phyloP scores from a whole-genome alignment of 2,113 vertebrate genomes.

The Hypocryptadius cinnamomeus region DNA sequence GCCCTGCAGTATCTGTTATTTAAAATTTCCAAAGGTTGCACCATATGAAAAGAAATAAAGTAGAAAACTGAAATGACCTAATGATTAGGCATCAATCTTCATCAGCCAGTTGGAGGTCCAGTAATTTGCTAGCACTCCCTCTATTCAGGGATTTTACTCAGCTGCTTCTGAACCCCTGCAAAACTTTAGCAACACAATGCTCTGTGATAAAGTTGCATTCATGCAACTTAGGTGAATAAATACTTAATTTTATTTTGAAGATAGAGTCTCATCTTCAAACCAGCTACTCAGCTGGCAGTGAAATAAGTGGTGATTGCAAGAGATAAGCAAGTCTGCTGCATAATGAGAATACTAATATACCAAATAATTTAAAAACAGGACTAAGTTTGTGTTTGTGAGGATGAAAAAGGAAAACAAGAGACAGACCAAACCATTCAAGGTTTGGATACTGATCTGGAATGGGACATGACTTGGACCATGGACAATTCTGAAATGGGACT shows the following conservation, averaged over 20 bases:
- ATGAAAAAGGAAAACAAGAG: neutral
- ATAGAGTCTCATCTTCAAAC: neutral
- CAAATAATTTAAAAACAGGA: neutral
- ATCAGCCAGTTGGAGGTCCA: neutral
- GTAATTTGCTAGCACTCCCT: neutral
- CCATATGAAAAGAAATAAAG: neutral
- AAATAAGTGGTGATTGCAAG: neutral
- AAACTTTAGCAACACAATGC: neutral
- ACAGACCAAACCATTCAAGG: neutral
- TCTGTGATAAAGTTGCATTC: neutral
- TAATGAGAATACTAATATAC: neutral
- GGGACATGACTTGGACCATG: fast-evolving
- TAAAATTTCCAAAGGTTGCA: neutral
- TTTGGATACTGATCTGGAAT: neutral
- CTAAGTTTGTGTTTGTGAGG: neutral
- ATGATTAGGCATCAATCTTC: neutral
- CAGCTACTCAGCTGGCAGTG: neutral
- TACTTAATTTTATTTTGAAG: neutral
- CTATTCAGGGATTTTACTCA: neutral
- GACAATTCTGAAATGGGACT: neutral
- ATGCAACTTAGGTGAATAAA: neutral
- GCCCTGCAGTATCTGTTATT: neutral
- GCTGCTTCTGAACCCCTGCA: neutral
- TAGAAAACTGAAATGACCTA: neutral
- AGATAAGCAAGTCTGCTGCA: neutral